Percentiles rank a stretch among this genome's conserved stretches.
Evolutionary conservation across 2,113 vertebrate species (phyloP).

Genomic region (Phodopus roborovskii): DNA sequence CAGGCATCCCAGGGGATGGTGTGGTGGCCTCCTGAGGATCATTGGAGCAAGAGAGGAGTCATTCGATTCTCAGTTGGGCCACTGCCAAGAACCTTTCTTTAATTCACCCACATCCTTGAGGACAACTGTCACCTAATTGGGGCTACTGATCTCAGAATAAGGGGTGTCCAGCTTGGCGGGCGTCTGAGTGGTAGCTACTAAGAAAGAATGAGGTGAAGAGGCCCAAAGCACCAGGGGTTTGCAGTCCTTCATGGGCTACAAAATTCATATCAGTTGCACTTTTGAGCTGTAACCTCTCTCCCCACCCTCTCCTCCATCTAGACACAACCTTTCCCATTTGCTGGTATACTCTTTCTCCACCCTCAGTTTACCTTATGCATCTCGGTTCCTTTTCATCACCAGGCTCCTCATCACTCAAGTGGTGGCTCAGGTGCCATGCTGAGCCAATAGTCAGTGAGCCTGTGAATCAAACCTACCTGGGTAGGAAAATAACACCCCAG

Average conservation of each 20-base stretch:
- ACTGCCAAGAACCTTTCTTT: background rate
- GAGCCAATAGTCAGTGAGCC: background rate
- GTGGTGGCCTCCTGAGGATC: background rate
- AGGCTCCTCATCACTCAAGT: background rate
- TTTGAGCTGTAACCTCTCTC: background rate
- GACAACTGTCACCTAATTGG: background rate
- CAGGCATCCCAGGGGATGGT: background rate
- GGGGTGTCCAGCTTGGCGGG: background rate
- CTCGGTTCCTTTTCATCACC: background rate
- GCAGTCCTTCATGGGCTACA: background rate
- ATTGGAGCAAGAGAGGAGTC: background rate
- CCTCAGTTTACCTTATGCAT: background rate
- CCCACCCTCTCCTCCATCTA: background rate
- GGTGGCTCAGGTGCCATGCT: background rate
- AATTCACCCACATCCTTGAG: background rate
- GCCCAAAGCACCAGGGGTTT: background rate
- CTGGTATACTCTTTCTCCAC: background rate
- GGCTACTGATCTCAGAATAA: slow-evolving; percentile 10
- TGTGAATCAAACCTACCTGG: background rate
- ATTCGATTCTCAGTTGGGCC: background rate
- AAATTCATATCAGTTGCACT: background rate
- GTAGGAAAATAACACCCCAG: background rate
- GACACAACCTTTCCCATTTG: background rate
- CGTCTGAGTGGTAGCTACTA: background rate
- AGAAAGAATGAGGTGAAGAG: slow-evolving; percentile 5